Percentiles rank a stretch among this genome's conserved stretches.
Conservation (phyloP, 2,797 vertebrate species). For the Gobionotothen gibberifrons region DNA sequence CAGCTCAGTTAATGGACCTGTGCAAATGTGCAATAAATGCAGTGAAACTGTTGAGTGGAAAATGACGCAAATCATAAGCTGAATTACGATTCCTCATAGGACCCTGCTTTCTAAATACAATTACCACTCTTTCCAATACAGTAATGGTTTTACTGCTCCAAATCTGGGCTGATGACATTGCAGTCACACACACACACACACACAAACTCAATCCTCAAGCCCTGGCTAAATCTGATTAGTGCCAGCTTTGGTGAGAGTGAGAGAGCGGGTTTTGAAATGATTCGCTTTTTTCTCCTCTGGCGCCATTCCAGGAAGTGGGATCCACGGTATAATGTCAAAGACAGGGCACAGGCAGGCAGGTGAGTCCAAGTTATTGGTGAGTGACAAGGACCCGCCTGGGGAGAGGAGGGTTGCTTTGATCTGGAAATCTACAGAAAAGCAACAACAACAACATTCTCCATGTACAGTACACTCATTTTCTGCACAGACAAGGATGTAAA, state of each 20-base stretch:
- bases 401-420: conserved; percentile 29
- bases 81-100: conserved; percentile 53
- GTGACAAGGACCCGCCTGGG: conserved; percentile 16
- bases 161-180: conserved; percentile 65
- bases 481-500: not conserved
- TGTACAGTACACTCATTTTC: conserved; percentile 1
- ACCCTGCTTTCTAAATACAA: conserved; percentile 63
- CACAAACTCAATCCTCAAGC: conserved; percentile 49
- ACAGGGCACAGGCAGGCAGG: conserved; percentile 29
- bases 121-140: conserved; percentile 60
- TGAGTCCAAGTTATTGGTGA: conserved; percentile 38
- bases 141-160: conserved; percentile 64
- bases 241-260: conserved; percentile 52
- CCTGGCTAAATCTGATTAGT: conserved; percentile 68
- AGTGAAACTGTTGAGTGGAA: conserved; percentile 53
- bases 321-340: conserved; percentile 49
- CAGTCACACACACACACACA: conserved; percentile 47
- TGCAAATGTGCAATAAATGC: conserved; percentile 69
- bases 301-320: conserved; percentile 46
- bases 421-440: conserved; percentile 18
- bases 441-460: conserved; percentile 11
- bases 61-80: conserved; percentile 64
- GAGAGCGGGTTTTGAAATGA: conserved; percentile 32
- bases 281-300: conserved; percentile 44
- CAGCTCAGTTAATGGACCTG: conserved; percentile 70